Base-by-base conservation (phyloP, 2,888 invertebrate species). In the Dendrolimus houi region DNA sequence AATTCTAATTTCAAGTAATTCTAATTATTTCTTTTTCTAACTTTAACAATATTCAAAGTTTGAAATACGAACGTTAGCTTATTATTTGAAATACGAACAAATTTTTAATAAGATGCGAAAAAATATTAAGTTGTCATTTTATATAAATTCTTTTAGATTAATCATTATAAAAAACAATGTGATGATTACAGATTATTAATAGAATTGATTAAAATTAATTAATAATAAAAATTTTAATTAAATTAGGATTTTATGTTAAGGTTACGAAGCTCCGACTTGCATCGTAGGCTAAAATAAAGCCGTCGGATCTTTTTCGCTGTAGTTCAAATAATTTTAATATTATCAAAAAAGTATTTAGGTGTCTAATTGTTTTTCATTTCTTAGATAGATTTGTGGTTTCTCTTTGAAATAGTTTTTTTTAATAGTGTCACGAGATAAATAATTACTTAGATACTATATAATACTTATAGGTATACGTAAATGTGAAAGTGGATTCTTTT, bases 241-340 rank as follows among this genome's bases (percentile, higher is more conserved):
- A 58, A 58, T 52, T 53, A 47, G 7, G 47, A 12, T 47, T 47
- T 47, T 47, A 29, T 29, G 29, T 47, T 9, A 47, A 62, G 64
- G 72, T 69, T 70, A 72, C 71, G 74, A 71, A 56, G 65, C 60
- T 66, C 60, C 72, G 72, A 79, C 80, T 76, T 70, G 62, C 66
- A 65, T 73, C 74, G 81, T 89, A 89, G 89, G 89, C 89, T 87
- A 87, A 89, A 88, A 87, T 81, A 75, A 74, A 68, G 74, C 89
- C 89, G 89, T 66, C 89, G 89, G 89, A 76, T 83, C 74, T 75
- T 78, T 72, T 71, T 58, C 64, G 61, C 60, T 55, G 63, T 63
- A 63, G 59, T 47, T 10, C 12, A 47, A 47, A 12, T 47, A 9
- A 47, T 47, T 47, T 47, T 2, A 47, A 47, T 10, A 47, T 12